Percentiles rank a stretch among this genome's conserved stretches.
These are phyloP conservation scores for Brenthis hecate DNA, from an alignment of 2,888 invertebrate genomes.

Conservation along the genomic window DNA sequence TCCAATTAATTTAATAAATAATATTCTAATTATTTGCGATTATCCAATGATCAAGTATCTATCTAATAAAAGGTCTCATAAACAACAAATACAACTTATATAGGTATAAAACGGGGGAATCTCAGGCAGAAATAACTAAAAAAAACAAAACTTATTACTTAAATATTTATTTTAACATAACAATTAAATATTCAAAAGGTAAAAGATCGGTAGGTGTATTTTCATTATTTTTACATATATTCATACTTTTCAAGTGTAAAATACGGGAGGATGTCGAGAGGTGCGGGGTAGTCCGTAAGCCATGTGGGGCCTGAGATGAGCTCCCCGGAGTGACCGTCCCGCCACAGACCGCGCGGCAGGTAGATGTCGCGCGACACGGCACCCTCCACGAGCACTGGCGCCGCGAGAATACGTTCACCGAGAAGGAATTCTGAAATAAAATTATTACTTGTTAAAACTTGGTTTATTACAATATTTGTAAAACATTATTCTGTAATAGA, in stretches of 20 bases:
- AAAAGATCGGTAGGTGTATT: no score
- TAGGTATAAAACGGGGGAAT: no score
- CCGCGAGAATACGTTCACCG: constrained; percentile 86
- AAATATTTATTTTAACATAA: no score
- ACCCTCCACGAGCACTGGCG: constrained; percentile 85
- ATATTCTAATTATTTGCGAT: no score
- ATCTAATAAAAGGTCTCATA: no score
- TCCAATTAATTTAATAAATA: no score
- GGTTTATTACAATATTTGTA: neutral
- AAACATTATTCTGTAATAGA: neutral
- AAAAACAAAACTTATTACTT: no score
- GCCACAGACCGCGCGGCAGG: constrained; percentile 88
- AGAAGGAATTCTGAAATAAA: constrained; percentile 85
- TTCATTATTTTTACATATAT: neutral
- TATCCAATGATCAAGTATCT: no score
- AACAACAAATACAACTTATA: no score
- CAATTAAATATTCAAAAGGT: no score
- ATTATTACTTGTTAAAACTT: neutral
- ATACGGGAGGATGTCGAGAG: constrained; percentile 84
- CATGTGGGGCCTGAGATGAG: constrained; percentile 77
- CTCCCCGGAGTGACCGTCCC: constrained; percentile 69
- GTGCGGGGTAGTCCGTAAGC: constrained; percentile 83
- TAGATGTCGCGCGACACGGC: constrained; percentile 84
- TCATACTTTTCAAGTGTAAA: constrained; percentile 68
- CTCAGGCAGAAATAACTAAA: no score